These are phyloP conservation scores for Sinocyclocheilus grahami DNA, from an alignment of 2,113 vertebrate species.

Conservation along the genomic window DNA sequence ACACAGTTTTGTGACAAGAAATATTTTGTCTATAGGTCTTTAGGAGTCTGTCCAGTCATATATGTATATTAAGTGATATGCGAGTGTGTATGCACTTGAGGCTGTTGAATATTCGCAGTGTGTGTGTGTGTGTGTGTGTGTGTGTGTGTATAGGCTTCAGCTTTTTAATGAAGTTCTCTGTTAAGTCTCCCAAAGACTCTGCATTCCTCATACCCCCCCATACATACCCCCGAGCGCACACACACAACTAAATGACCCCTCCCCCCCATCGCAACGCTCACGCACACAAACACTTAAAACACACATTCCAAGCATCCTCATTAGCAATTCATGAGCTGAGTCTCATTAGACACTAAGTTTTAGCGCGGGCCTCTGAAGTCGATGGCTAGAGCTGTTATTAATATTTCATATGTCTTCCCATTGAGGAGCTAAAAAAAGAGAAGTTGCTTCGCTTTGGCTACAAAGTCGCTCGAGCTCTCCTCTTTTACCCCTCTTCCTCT, in stretches of 20 bases:
- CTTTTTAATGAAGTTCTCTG: conserved; percentile 71
- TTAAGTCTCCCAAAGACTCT: conserved; percentile 70
- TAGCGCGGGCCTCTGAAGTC: conserved; percentile 78
- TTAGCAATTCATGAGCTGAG: conserved; percentile 80
- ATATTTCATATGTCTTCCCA: conserved; percentile 79
- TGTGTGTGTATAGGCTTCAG: conserved; percentile 56
- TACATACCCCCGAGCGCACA: conserved; percentile 37
- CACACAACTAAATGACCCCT: conserved; percentile 65
- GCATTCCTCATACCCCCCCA: conserved; percentile 61
- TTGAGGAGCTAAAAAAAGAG: conserved; percentile 72
- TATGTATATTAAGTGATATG: neutral
- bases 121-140: conserved; percentile 29
- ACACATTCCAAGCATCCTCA: conserved; percentile 75
- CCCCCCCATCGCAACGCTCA: conserved; percentile 46
- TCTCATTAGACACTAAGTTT: conserved; percentile 81
- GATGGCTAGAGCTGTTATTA: conserved; percentile 79
- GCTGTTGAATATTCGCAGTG: conserved; percentile 1
- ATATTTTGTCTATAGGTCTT: neutral
- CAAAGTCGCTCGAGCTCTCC: conserved; percentile 71
- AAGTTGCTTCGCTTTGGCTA: conserved; percentile 71
- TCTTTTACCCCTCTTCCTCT: conserved; percentile 51
- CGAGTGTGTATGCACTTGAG: neutral
- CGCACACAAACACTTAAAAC: conserved; percentile 65
- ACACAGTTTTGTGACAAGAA: neutral
- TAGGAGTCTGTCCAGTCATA: neutral